These are phyloP conservation scores for Rhagologus leucostigma DNA, from an alignment of 2,113 vertebrate genomes.

Conservation along the genomic window DNA sequence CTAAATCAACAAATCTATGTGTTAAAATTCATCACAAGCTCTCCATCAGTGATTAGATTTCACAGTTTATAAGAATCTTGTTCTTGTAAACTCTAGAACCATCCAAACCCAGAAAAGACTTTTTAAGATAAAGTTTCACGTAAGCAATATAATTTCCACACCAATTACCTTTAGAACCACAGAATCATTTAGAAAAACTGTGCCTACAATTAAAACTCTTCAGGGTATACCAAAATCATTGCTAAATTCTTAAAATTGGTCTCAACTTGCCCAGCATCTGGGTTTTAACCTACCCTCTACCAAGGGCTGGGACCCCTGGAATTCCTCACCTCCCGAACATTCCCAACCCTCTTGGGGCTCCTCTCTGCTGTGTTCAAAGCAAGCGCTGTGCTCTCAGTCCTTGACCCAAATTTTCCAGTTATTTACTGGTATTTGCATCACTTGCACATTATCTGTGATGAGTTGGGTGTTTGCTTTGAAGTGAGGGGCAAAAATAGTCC, in stretches of 20 bases:
- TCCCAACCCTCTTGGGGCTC: background rate
- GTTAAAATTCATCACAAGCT: background rate
- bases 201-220: background rate
- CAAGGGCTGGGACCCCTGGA: fast-evolving
- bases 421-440: background rate
- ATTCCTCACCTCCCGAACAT: background rate
- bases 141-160: background rate
- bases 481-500: background rate
- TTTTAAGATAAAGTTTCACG: background rate
- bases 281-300: background rate
- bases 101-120: background rate
- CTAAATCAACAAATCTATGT: background rate
- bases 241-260: background rate
- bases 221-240: background rate
- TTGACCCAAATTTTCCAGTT: background rate
- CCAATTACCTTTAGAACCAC: background rate
- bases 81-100: background rate
- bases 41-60: background rate
- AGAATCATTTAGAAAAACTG: background rate
- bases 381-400: fast-evolving
- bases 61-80: background rate
- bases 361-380: background rate
- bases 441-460: background rate
- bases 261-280: background rate
- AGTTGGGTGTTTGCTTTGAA: background rate